phyloP scores from a whole-genome alignment of 1,140 invertebrate species.

The Drosophila leontia region DNA sequence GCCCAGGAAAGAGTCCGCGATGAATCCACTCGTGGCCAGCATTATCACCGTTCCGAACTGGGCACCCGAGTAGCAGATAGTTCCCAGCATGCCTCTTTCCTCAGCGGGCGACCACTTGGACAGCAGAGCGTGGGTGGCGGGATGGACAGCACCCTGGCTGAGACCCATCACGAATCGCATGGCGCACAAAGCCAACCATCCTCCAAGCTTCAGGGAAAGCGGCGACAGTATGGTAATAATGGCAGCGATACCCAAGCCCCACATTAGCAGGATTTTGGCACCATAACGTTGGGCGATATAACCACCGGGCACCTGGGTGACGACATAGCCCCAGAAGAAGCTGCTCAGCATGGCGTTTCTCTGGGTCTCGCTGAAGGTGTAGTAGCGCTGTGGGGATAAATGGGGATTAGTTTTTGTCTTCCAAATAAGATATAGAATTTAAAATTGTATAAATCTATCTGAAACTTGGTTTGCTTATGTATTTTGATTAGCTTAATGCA shows the following conservation, averaged over 20 bases:
- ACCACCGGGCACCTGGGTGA: conserved; percentile 76
- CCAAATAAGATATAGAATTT: neutral
- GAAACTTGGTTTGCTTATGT: neutral
- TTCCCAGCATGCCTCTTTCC: conserved; percentile 87
- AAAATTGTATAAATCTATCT: neutral
- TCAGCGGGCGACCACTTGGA: conserved; percentile 90
- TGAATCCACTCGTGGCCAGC: conserved; percentile 87
- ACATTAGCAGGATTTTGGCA: conserved; percentile 85
- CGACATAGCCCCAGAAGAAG: conserved; percentile 87
- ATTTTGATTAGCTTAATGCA: neutral
- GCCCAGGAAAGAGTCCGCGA: conserved; percentile 88
- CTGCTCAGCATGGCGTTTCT: conserved; percentile 86
- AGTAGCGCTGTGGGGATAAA: conserved; percentile 25
- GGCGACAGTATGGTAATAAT: conserved; percentile 85
- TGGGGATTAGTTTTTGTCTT: neutral
- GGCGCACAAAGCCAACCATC: conserved; percentile 86
- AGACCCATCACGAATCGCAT: conserved; percentile 91
- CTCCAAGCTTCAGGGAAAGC: conserved; percentile 83
- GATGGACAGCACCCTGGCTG: conserved; percentile 92
- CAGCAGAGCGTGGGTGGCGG: conserved; percentile 91
- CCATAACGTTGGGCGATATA: conserved; percentile 86
- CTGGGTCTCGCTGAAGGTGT: conserved; percentile 41
- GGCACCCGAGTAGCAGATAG: conserved; percentile 88
- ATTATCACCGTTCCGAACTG: conserved; percentile 91
- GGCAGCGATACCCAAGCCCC: conserved; percentile 81